phyloP scores from a whole-genome alignment of 2,113 vertebrate species.

The Morone saxatilis region DNA sequence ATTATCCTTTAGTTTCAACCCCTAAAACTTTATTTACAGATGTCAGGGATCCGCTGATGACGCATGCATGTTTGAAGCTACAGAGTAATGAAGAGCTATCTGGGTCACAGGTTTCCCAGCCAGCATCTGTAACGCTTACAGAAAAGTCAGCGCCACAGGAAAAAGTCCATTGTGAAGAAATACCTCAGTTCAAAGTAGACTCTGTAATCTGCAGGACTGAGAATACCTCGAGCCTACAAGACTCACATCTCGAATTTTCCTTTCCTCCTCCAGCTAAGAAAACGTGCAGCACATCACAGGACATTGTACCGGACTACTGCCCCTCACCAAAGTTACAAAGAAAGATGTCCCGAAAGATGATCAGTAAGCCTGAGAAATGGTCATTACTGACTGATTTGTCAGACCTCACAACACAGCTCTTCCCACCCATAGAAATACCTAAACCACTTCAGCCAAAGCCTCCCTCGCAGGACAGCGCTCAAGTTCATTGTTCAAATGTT shows the following conservation, averaged over 20 bases:
- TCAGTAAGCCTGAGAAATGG: conserved; percentile 77
- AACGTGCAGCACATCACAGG: conserved; percentile 82
- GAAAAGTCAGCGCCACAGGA: conserved; percentile 46
- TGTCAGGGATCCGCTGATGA: conserved; percentile 26
- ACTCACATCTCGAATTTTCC: conserved; percentile 75
- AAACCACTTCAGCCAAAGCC: conserved; percentile 64
- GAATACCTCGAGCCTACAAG: conserved; percentile 40
- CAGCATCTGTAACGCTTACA: not conserved
- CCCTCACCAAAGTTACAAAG: conserved; percentile 84
- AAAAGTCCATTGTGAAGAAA: conserved; percentile 43
- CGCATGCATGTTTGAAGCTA: conserved; percentile 48
- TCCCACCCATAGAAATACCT: conserved; percentile 74
- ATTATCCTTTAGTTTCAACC: conserved; percentile 44
- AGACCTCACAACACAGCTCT: conserved; percentile 76
- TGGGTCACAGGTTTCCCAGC: conserved; percentile 36
- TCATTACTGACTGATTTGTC: conserved; percentile 76
- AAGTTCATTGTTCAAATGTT: conserved; percentile 20
- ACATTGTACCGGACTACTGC: conserved; percentile 79
- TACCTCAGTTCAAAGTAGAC: conserved; percentile 48
- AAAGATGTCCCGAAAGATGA: conserved; percentile 85
- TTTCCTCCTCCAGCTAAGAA: conserved; percentile 86
- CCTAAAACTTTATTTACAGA: conserved; percentile 53
- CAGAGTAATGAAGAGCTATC: conserved; percentile 48
- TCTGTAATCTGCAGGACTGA: conserved; percentile 44
- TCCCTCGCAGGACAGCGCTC: conserved; percentile 24